Percentiles rank a stretch among this genome's conserved stretches.
Conservation (phyloP, 64 coral and sea anemone genomes). For the Pocillopora damicornis region DNA sequence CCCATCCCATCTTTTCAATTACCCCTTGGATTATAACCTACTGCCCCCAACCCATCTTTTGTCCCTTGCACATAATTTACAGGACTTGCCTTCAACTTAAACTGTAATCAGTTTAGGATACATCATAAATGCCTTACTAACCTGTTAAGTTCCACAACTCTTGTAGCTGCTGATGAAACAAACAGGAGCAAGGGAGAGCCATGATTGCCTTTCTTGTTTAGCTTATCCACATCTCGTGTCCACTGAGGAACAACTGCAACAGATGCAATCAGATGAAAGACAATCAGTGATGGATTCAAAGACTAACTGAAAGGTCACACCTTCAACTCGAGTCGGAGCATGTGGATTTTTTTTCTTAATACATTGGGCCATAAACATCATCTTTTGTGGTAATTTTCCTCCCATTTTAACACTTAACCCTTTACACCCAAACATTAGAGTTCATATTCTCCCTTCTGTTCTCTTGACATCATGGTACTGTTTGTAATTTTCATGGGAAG, state of each 20-base stretch:
- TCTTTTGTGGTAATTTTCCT: no score
- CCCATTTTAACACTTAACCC: no score
- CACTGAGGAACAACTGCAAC: slow-evolving; percentile 80
- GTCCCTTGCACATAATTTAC: no score
- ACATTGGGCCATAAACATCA: no score
- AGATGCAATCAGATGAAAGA: background rate
- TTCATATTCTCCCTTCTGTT: no score
- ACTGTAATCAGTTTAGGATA: background rate
- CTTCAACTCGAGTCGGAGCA: background rate
- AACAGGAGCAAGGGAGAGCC: slow-evolving; percentile 73
- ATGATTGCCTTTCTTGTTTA: slow-evolving; percentile 62
- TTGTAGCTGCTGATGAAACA: slow-evolving; percentile 76
- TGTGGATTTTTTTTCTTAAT: background rate
- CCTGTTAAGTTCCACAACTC: slow-evolving; percentile 81
- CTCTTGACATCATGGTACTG: no score
- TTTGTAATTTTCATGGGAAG: no score
- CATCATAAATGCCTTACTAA: background rate
- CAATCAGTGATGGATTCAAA: background rate
- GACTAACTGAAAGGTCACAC: background rate
- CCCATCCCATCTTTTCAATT: no score
- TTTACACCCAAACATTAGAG: no score
- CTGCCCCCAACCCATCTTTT: no score
- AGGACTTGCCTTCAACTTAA: background rate
- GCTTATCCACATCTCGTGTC: slow-evolving; percentile 59
- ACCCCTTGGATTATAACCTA: no score